Evolutionary conservation across 1,140 invertebrate species (phyloP).

Genomic region (Proales similis): DNA sequence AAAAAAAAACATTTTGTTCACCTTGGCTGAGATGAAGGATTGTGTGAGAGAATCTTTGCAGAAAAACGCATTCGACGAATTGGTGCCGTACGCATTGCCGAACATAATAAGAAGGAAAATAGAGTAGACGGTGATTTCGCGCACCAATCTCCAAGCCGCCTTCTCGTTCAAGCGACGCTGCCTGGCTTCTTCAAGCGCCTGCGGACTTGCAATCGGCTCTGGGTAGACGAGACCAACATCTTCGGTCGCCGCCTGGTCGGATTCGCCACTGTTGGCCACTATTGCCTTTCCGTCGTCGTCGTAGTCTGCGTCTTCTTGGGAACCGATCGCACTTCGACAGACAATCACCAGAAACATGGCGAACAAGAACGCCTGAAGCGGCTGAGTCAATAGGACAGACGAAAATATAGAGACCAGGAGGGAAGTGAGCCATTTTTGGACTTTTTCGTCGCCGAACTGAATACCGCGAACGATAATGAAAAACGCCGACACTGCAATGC

Average conservation of each 20-base stretch:
- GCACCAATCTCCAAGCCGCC: slow-evolving; percentile 53
- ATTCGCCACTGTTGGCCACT: slow-evolving; percentile 40
- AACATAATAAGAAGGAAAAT: slow-evolving; percentile 56
- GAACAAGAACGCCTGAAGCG: slow-evolving; percentile 48
- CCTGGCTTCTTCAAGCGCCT: slow-evolving; percentile 48
- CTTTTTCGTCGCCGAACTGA: slow-evolving; percentile 35
- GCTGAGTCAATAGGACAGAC: slow-evolving; percentile 21
- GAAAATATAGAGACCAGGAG: slow-evolving; percentile 20
- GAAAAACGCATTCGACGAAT: slow-evolving; percentile 50
- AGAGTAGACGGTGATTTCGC: slow-evolving; percentile 54
- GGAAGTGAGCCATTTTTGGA: slow-evolving; percentile 23
- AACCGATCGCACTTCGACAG: slow-evolving; percentile 53
- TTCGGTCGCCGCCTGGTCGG: slow-evolving; percentile 40
- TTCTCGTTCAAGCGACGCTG: slow-evolving; percentile 52
- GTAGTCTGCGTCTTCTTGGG: slow-evolving; percentile 53
- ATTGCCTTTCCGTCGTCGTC: slow-evolving; percentile 53
- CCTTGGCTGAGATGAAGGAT: slow-evolving; percentile 44
- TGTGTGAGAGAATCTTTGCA: slow-evolving; percentile 53
- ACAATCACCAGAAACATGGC: slow-evolving; percentile 56
- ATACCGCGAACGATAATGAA: slow-evolving; percentile 17
- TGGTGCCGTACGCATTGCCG: slow-evolving; percentile 53
- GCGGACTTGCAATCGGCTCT: slow-evolving; percentile 49
- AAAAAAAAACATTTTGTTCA: too few species aligned
- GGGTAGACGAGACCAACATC: slow-evolving; percentile 43
- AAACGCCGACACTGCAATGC: slow-evolving; percentile 2